Percentiles rank a stretch among this genome's conserved stretches.
phyloP scores from a whole-genome alignment of 2,888 invertebrate species.

The Thera obeliscata region DNA sequence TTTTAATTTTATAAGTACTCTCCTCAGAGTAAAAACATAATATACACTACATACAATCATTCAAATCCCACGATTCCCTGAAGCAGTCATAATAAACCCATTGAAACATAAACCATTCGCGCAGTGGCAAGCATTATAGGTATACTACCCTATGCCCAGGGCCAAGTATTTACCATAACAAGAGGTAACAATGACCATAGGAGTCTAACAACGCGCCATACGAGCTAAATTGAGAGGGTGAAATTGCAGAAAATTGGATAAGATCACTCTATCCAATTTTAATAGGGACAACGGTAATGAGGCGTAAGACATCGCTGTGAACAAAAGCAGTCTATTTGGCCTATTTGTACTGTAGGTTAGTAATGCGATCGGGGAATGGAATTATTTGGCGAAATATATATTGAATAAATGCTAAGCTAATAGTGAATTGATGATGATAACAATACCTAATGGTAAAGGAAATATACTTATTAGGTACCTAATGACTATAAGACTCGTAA shows the following conservation, averaged over 20 bases:
- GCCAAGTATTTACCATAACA: constrained; percentile 77
- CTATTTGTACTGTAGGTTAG: too few relatives aligned
- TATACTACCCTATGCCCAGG: constrained; percentile 50
- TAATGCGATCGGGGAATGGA: too few relatives aligned
- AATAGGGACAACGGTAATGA: neutral
- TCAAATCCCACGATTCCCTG: constrained; percentile 25
- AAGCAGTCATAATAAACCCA: constrained; percentile 40
- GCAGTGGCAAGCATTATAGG: constrained; percentile 33
- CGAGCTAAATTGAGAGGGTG: constrained; percentile 5
- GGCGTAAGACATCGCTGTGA: neutral
- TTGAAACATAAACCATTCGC: constrained; percentile 55
- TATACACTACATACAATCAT: constrained; percentile 1
- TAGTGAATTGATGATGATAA: too few relatives aligned
- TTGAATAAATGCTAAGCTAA: too few relatives aligned
- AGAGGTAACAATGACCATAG: constrained; percentile 53
- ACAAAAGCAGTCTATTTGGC: neutral
- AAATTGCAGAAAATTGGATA: constrained; percentile 8
- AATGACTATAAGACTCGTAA: too few relatives aligned
- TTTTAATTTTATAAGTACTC: too few relatives aligned
- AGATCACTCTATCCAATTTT: too few relatives aligned
- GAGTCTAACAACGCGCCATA: neutral
- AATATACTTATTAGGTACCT: too few relatives aligned
- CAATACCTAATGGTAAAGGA: too few relatives aligned
- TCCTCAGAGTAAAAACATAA: too few relatives aligned
- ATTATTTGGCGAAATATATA: too few relatives aligned